Conservation (phyloP, 2,797 vertebrate species). For the Tragelaphus oryx region DNA sequence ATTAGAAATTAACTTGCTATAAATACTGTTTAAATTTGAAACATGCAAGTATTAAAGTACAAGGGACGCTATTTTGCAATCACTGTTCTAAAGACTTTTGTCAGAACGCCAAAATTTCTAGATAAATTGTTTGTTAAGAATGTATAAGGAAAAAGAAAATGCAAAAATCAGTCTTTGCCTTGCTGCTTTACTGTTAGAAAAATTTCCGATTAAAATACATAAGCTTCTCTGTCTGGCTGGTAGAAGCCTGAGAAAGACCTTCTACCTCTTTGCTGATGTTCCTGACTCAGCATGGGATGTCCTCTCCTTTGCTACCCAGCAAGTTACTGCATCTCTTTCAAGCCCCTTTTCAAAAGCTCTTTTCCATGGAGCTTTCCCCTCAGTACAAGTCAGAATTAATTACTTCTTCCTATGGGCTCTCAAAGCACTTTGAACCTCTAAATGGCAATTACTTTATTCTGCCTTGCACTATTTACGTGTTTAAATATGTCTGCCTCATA, state of each 20-base stretch:
- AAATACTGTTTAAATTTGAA: conserved; percentile 34
- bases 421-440: conserved; percentile 75
- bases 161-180: background rate
- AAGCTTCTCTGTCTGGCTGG: background rate
- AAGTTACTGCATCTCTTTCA: conserved; percentile 58
- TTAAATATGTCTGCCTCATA: conserved; percentile 61
- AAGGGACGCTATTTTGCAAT: background rate
- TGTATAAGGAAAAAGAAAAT: background rate
- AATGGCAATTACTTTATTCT: conserved; percentile 75
- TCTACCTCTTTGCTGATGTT: background rate
- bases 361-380: conserved; percentile 61
- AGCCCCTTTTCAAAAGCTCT: conserved; percentile 62
- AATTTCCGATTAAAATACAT: background rate
- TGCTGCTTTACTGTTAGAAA: background rate
- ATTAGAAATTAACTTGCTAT: conserved; percentile 18
- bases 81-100: background rate
- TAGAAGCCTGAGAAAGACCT: background rate
- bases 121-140: background rate
- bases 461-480: conserved; percentile 69
- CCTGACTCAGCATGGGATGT: conserved; percentile 5
- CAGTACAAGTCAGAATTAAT: conserved; percentile 69
- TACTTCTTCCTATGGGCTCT: conserved; percentile 72
- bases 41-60: background rate
- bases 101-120: background rate
- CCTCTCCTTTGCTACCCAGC: conserved; percentile 20